Evolutionary conservation across 2,797 vertebrate genomes (phyloP).

Genomic region (Enteromius treurensis): DNA sequence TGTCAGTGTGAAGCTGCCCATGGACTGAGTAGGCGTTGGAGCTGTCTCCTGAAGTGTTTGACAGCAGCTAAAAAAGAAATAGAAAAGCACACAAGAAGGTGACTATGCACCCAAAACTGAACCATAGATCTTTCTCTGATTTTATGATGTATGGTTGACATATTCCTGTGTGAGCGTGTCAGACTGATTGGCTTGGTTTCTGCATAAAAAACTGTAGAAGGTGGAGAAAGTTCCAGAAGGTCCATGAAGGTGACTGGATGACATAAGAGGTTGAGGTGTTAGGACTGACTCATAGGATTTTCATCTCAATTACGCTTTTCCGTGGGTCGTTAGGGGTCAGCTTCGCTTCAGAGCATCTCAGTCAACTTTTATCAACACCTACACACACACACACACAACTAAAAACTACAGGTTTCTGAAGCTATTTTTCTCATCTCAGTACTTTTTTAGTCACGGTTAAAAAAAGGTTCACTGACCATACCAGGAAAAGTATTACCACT

Average conservation of each 20-base stretch:
- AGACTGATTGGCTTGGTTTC: slow-evolving; percentile 36
- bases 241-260: background rate
- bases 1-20: slow-evolving; percentile 18
- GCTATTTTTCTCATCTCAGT: background rate
- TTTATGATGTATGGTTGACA: slow-evolving; percentile 20
- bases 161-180: background rate
- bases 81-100: slow-evolving; percentile 32
- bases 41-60: slow-evolving; percentile 46
- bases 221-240: slow-evolving; percentile 26
- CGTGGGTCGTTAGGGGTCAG: background rate
- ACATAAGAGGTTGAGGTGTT: slow-evolving; percentile 6
- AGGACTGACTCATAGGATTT: slow-evolving; percentile 4
- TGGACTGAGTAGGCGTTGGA: slow-evolving; percentile 34
- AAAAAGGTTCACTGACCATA: slow-evolving; percentile 20
- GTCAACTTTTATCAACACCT: slow-evolving; percentile 7
- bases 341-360: slow-evolving; percentile 17
- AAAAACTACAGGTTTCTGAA: slow-evolving; percentile 3
- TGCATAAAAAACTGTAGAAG: slow-evolving; percentile 5
- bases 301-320: slow-evolving; percentile 22
- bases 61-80: slow-evolving; percentile 25
- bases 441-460: slow-evolving; percentile 14
- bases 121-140: background rate
- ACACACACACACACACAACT: background rate
- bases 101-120: slow-evolving; percentile 5
- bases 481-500: slow-evolving; percentile 26